A percentile compares a stretch with the other conserved stretches of the same genome.
These are phyloP conservation scores for Apistogramma diplotaenia DNA, from an alignment of 2,113 vertebrate species.

Conservation along the genomic window DNA sequence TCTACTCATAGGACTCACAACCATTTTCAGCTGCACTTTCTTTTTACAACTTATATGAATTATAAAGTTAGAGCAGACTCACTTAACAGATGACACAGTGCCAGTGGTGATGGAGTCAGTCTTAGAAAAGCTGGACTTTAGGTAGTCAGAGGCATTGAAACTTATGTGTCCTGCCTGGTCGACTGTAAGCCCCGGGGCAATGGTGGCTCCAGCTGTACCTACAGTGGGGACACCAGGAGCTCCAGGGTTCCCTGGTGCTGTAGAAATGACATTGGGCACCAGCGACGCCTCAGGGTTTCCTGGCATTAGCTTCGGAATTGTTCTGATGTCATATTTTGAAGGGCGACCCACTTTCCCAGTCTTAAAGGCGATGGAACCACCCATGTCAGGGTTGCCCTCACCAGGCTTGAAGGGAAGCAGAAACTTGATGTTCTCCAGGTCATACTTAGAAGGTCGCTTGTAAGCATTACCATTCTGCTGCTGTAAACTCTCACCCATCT, in stretches of 20 bases:
- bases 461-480: conserved; percentile 94
- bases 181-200: conserved; percentile 71
- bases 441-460: conserved; percentile 97
- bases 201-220: conserved; percentile 69
- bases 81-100: conserved; percentile 98
- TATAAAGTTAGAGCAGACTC: conserved; percentile 68
- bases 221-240: conserved; percentile 65
- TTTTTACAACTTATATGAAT: not conserved
- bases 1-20: accelerated
- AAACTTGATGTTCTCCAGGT: conserved; percentile 97
- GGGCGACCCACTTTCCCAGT: conserved; percentile 96
- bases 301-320: conserved; percentile 91
- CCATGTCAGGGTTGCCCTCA: conserved; percentile 96
- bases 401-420: conserved; percentile 97
- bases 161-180: conserved; percentile 87
- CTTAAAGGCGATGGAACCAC: conserved; percentile 97
- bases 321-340: conserved; percentile 96
- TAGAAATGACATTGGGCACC: conserved; percentile 82
- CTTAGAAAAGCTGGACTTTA: conserved; percentile 98
- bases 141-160: conserved; percentile 90
- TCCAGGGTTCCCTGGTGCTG: conserved; percentile 78
- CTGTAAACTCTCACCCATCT: conserved; percentile 89
- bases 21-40: not conserved
- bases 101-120: conserved; percentile 99
- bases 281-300: conserved; percentile 82